phyloP scores from a whole-genome alignment of 2,113 vertebrate species.

The Arothron firmamentum region DNA sequence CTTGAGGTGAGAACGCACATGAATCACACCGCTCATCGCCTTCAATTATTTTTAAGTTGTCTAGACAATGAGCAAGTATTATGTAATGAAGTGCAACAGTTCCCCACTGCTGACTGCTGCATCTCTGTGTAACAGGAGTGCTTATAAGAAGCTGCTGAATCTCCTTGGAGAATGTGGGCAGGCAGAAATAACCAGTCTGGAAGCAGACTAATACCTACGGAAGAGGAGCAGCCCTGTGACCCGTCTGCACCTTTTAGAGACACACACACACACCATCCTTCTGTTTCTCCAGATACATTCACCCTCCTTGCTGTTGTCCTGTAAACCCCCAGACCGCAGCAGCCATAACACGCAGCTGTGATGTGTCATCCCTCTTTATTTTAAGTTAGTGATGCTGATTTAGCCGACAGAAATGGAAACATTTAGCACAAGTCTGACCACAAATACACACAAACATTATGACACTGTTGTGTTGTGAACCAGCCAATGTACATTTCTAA shows the following conservation, averaged over 20 bases:
- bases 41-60: conserved; percentile 51
- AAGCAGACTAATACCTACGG: conserved; percentile 66
- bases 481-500: not conserved
- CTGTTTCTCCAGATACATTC: conserved; percentile 7
- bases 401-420: not conserved
- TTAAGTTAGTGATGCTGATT: not conserved
- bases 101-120: conserved; percentile 20
- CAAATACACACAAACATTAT: too few relatives aligned
- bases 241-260: conserved; percentile 17
- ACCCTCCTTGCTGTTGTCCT: not conserved
- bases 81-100: conserved; percentile 5
- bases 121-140: conserved; percentile 75
- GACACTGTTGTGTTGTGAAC: too few relatives aligned
- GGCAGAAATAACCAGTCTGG: conserved; percentile 85
- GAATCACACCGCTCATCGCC: conserved; percentile 34
- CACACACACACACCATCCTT: not conserved
- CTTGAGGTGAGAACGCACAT: conserved; percentile 77
- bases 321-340: not conserved
- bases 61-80: conserved; percentile 35
- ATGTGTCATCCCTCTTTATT: not conserved
- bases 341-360: not conserved
- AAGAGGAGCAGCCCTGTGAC: conserved; percentile 7
- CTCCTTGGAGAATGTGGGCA: conserved; percentile 83
- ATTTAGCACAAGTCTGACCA: not conserved
- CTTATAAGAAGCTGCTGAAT: conserved; percentile 86